Conservation (phyloP, 2,888 invertebrate genomes). For the Dolomedes plantarius region DNA sequence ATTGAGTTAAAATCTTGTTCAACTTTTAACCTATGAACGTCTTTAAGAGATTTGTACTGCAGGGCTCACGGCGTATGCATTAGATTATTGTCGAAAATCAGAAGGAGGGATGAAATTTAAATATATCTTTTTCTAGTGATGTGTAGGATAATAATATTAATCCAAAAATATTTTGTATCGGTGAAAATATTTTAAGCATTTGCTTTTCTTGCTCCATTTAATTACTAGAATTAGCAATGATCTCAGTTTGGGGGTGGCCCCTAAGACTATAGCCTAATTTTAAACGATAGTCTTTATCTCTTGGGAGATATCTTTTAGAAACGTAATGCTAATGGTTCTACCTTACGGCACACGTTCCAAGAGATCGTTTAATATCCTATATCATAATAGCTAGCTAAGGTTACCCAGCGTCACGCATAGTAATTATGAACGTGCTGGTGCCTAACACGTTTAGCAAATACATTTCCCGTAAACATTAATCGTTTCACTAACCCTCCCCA, state of each 20-base stretch:
- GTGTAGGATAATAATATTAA: too few species aligned
- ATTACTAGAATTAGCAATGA: slow-evolving; percentile 32
- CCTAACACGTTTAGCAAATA: slow-evolving; percentile 69
- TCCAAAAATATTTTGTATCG: too few species aligned
- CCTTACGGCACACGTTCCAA: slow-evolving; percentile 60
- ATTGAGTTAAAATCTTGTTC: too few species aligned
- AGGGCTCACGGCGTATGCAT: too few species aligned
- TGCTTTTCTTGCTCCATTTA: neutral
- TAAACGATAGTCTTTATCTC: slow-evolving; percentile 60
- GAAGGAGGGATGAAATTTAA: too few species aligned
- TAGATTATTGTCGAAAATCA: too few species aligned
- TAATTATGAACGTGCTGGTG: slow-evolving; percentile 61
- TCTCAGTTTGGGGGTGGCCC: slow-evolving; percentile 45
- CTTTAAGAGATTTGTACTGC: too few species aligned
- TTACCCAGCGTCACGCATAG: slow-evolving; percentile 61
- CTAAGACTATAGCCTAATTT: slow-evolving; percentile 46
- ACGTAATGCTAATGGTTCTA: slow-evolving; percentile 63
- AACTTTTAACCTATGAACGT: too few species aligned
- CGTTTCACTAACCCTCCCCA: slow-evolving; percentile 51
- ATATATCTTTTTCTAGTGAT: too few species aligned
- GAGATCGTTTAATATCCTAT: slow-evolving; percentile 67
- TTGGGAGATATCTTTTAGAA: slow-evolving; percentile 60
- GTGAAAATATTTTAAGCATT: too few species aligned
- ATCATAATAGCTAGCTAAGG: slow-evolving; percentile 64
- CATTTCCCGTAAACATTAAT: slow-evolving; percentile 64